A percentile compares a stretch with the other conserved stretches of the same genome.
phyloP scores from a whole-genome alignment of 2,888 invertebrate species.

The Pyrochroa serraticornis region DNA sequence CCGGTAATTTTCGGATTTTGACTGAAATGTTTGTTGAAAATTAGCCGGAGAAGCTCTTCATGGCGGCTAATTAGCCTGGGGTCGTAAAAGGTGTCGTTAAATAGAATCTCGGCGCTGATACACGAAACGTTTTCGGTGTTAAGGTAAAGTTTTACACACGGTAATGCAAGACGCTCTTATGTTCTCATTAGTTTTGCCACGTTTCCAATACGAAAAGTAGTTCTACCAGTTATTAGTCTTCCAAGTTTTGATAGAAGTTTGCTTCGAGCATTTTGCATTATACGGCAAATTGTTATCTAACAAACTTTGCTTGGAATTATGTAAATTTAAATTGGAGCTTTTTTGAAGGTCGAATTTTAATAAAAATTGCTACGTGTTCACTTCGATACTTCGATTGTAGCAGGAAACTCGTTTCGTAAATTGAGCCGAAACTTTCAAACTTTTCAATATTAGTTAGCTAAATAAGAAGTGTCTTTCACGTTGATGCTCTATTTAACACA shows the following conservation, averaged over 20 bases:
- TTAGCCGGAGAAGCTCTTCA: too few relatives aligned
- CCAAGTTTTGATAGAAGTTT: background rate
- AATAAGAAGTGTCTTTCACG: too few relatives aligned
- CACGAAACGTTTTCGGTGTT: background rate
- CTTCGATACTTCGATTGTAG: background rate
- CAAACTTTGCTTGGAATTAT: background rate
- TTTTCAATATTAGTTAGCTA: too few relatives aligned
- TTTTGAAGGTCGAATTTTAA: too few relatives aligned
- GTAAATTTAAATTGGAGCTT: too few relatives aligned
- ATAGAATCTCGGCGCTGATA: too few relatives aligned
- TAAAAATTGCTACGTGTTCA: background rate
- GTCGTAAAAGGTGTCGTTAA: too few relatives aligned
- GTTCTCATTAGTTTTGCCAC: constrained; percentile 4
- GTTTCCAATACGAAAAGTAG: constrained; percentile 1
- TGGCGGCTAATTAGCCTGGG: too few relatives aligned
- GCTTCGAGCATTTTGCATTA: background rate
- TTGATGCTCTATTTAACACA: too few relatives aligned
- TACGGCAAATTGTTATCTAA: background rate
- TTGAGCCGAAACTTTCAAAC: too few relatives aligned
- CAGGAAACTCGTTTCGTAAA: background rate
- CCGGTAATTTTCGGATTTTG: too few relatives aligned
- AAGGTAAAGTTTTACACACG: background rate
- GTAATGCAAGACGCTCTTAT: background rate
- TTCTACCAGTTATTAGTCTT: background rate
- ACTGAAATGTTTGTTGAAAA: too few relatives aligned